These are phyloP conservation scores for Lathronympha strigana DNA, from an alignment of 2,888 invertebrate genomes.

Conservation along the genomic window DNA sequence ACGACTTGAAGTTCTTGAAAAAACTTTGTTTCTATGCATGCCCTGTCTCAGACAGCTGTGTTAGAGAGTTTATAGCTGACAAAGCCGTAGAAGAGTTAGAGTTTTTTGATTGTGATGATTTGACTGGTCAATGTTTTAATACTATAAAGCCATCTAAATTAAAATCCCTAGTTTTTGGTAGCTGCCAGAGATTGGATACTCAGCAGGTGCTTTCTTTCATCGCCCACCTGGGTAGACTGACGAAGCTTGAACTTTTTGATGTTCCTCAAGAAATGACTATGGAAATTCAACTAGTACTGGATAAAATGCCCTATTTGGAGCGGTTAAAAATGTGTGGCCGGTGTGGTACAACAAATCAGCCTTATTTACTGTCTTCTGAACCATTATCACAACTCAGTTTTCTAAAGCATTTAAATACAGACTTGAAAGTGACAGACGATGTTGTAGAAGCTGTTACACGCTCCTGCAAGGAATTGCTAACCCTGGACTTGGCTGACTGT, in stretches of 20 bases:
- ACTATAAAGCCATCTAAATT: not conserved
- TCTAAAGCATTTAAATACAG: not conserved
- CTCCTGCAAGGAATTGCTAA: constrained; percentile 3
- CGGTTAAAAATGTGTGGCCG: not conserved
- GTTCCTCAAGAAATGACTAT: not conserved
- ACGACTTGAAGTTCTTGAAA: not conserved
- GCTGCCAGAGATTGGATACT: not conserved
- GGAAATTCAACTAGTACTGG: not conserved
- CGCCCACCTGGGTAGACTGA: not conserved
- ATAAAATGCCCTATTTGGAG: constrained; percentile 11
- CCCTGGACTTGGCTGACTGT: not conserved
- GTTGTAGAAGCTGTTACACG: not conserved
- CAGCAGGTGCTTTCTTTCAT: not conserved
- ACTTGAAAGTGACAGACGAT: not conserved
- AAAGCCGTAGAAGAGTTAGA: constrained; percentile 9
- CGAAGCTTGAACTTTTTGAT: not conserved
- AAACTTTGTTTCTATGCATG: constrained; percentile 7
- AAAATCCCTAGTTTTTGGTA: not conserved
- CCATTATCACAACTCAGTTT: not conserved
- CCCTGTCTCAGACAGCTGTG: constrained; percentile 2
- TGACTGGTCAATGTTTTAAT: constrained; percentile 5
- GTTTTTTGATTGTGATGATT: constrained; percentile 1
- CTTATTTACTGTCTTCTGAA: not conserved
- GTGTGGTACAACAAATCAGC: too few relatives aligned
- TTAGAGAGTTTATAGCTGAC: not conserved